These are phyloP conservation scores for Astropecten irregularis DNA, from an alignment of 53 echinoderm and acorn worm species.

Conservation along the genomic window DNA sequence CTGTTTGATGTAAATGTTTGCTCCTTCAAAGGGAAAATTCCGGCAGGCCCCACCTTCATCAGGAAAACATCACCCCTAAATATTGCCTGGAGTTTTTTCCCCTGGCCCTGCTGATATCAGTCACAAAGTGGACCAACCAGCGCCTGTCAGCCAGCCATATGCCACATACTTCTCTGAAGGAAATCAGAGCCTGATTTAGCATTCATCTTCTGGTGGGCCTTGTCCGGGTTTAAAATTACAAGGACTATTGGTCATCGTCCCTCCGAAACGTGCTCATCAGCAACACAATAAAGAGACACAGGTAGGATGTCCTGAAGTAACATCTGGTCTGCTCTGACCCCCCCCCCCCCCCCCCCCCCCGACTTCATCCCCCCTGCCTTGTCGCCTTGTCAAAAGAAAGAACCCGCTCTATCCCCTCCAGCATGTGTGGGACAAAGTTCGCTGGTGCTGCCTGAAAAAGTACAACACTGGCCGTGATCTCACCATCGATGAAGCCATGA, in stretches of 20 bases:
- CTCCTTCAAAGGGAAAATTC: background rate
- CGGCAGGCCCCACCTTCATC: background rate
- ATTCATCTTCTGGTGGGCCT: background rate
- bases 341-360: background rate
- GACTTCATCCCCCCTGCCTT: too few relatives aligned
- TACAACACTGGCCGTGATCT: background rate
- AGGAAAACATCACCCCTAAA: background rate
- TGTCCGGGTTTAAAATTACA: background rate
- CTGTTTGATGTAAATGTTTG: background rate
- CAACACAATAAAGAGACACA: background rate
- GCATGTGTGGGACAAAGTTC: background rate
- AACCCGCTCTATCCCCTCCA: conserved; percentile 1
- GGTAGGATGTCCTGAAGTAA: background rate
- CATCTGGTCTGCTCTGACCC: background rate
- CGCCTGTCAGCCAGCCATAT: background rate
- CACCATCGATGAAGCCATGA: conserved; percentile 5
- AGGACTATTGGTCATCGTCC: background rate
- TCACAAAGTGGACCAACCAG: too few relatives aligned
- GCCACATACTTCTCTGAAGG: too few relatives aligned
- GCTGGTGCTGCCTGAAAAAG: background rate
- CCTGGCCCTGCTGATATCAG: too few relatives aligned
- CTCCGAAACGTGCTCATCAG: background rate
- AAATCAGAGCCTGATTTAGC: too few relatives aligned
- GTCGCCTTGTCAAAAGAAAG: too few relatives aligned
- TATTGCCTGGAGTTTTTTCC: conserved; percentile 11